Percentiles rank a stretch among this genome's conserved stretches.
phyloP scores from a whole-genome alignment of 2,888 invertebrate species.

The Sipha maydis region DNA sequence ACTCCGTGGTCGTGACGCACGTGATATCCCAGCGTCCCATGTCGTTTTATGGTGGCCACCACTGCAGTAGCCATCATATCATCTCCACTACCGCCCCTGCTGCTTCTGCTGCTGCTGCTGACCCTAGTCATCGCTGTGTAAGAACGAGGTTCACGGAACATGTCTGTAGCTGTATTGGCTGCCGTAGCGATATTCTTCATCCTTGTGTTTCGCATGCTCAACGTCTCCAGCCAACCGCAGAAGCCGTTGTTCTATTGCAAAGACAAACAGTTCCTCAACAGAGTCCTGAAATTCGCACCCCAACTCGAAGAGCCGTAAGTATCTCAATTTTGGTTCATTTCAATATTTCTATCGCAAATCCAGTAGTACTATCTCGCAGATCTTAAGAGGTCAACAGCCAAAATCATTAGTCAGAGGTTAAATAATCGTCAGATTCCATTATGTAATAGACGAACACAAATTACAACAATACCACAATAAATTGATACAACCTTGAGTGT shows the following conservation, averaged over 20 bases:
- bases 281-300: conserved; percentile 82
- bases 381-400: no score
- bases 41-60: neutral
- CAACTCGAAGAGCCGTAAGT: conserved; percentile 87
- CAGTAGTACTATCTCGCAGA: neutral
- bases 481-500: no score
- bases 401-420: no score
- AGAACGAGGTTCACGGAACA: neutral
- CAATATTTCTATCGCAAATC: neutral
- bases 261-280: conserved; percentile 80
- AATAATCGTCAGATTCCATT: no score
- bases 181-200: conserved; percentile 84
- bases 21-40: neutral
- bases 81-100: neutral
- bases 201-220: conserved; percentile 83
- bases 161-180: conserved; percentile 79
- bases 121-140: neutral
- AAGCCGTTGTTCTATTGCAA: conserved; percentile 82
- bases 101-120: neutral
- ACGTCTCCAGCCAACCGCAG: conserved; percentile 84
- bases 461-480: no score
- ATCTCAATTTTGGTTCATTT: neutral
- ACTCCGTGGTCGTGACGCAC: neutral
- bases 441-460: no score
- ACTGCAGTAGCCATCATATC: neutral